These are phyloP conservation scores for Sebastes trivittatus DNA, from an alignment of 2,797 vertebrate genomes.

Conservation along the genomic window DNA sequence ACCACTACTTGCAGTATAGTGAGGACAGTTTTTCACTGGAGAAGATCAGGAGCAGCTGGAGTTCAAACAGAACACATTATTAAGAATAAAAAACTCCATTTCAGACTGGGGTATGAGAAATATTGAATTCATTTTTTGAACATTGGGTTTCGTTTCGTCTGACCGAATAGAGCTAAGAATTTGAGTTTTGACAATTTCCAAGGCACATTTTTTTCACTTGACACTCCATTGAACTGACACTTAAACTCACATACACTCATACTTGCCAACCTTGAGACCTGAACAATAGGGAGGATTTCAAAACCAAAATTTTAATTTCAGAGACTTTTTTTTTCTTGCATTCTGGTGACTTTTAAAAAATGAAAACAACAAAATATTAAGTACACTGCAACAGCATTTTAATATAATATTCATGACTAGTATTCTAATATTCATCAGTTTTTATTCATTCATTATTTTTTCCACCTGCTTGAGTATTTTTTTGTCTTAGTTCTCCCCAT, in stretches of 20 bases:
- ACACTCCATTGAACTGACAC: not conserved
- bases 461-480: no score
- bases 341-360: no score
- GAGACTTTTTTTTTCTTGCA: no score
- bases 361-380: no score
- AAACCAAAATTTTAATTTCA: no score
- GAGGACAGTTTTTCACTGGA: constrained; percentile 16
- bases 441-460: no score
- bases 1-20: constrained; percentile 25
- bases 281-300: no score
- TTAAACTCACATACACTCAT: not conserved
- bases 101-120: constrained; percentile 10
- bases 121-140: constrained; percentile 39
- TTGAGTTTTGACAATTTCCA: constrained; percentile 1
- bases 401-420: no score
- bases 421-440: no score
- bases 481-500: no score
- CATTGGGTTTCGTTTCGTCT: constrained; percentile 4
- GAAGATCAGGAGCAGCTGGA: constrained; percentile 59
- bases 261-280: no score
- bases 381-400: no score
- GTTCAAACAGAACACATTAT: constrained; percentile 43
- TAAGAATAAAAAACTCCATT: constrained; percentile 29
- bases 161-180: not conserved
- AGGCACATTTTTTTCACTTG: not conserved